phyloP scores from a whole-genome alignment of 2,113 vertebrate species.

The Chamaetylas fuelleborni region DNA sequence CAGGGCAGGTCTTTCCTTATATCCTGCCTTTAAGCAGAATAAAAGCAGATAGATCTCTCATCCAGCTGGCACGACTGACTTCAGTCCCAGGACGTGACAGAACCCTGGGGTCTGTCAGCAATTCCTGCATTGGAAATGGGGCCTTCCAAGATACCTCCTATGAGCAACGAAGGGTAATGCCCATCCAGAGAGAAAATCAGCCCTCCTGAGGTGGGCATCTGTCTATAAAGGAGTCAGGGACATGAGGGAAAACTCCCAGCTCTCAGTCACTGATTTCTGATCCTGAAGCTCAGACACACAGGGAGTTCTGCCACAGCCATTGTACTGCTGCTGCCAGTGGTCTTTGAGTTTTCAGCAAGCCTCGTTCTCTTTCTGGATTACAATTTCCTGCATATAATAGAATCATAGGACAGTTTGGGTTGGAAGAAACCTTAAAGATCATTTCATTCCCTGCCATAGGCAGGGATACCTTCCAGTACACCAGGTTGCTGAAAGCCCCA shows the following conservation, averaged over 20 bases:
- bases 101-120: not conserved
- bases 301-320: not conserved
- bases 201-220: not conserved
- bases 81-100: not conserved
- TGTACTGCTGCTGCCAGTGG: not conserved
- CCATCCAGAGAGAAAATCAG: not conserved
- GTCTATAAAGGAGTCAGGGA: not conserved
- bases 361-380: not conserved
- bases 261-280: not conserved
- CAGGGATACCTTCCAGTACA: not conserved
- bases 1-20: not conserved
- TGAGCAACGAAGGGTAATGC: not conserved
- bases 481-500: not conserved
- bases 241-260: not conserved
- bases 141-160: not conserved
- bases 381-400: not conserved
- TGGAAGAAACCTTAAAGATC: not conserved
- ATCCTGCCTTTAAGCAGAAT: not conserved
- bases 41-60: not conserved
- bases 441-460: not conserved
- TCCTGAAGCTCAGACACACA: not conserved
- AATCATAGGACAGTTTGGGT: not conserved
- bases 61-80: not conserved
- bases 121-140: not conserved
- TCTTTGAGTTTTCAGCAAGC: not conserved